Conservation (phyloP, 2,797 vertebrate genomes). For the Arnoldichthys spilopterus region DNA sequence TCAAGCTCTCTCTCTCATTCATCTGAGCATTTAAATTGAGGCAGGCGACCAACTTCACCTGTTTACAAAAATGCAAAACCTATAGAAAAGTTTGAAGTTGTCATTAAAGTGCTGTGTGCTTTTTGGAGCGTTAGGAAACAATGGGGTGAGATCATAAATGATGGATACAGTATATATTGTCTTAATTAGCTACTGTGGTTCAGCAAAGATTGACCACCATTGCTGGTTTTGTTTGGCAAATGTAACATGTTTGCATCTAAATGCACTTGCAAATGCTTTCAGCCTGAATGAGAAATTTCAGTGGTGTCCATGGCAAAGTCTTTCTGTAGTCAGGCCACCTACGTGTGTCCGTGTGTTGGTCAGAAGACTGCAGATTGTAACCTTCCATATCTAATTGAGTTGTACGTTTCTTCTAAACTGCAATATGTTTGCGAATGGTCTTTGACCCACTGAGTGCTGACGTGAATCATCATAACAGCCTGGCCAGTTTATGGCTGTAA, state of each 20-base stretch:
- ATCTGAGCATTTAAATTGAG: too few relatives aligned
- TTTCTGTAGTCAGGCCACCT: background rate
- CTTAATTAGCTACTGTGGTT: background rate
- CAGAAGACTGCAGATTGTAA: constrained; percentile 16
- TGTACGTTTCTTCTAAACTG: background rate
- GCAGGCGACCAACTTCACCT: too few relatives aligned
- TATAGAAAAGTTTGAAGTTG: too few relatives aligned
- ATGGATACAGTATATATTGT: background rate
- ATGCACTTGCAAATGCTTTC: constrained; percentile 64
- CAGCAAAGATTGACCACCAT: background rate
- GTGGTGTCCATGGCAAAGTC: background rate
- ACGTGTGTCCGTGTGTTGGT: background rate
- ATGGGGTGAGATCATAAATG: background rate
- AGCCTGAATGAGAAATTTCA: background rate
- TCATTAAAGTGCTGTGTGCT: too few relatives aligned
- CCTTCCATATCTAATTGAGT: background rate
- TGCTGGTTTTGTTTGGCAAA: constrained; percentile 75
- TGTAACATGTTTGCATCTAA: constrained; percentile 48
- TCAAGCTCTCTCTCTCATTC: too few relatives aligned
- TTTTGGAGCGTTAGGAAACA: too few relatives aligned
- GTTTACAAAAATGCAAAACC: too few relatives aligned
- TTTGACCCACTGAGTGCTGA: constrained; percentile 38
- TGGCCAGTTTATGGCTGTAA: constrained; percentile 7
- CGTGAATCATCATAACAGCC: constrained; percentile 22
- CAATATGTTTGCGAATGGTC: constrained; percentile 17